Evolutionary conservation across 2,113 vertebrate genomes (phyloP).

Genomic region (Callorhinus ursinus): DNA sequence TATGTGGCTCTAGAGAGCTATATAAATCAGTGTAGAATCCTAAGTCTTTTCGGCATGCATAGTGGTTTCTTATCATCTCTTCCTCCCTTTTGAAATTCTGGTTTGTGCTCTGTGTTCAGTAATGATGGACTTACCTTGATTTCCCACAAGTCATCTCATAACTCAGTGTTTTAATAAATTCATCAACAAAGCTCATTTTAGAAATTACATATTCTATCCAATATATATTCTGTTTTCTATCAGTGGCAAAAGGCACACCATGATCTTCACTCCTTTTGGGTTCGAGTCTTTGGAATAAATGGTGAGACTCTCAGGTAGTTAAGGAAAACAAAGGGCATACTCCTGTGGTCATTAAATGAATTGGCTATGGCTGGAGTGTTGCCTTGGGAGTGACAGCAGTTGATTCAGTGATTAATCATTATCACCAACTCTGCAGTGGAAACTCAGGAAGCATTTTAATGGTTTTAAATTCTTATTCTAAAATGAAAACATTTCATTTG

Average conservation of each 20-base stretch:
- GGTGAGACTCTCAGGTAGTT: background rate
- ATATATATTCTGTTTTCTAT: background rate
- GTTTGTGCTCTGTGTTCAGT: background rate
- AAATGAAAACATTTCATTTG: background rate
- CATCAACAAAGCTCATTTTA: background rate
- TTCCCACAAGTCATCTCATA: constrained; percentile 15
- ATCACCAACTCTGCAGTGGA: background rate
- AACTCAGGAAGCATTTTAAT: constrained; percentile 5
- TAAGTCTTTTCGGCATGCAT: background rate
- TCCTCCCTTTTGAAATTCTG: constrained; percentile 35
- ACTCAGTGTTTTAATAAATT: background rate
- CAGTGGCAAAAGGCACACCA: background rate
- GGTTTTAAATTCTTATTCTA: background rate
- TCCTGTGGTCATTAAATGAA: background rate
- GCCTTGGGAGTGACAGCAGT: background rate
- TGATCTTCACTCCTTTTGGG: background rate
- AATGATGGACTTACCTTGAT: background rate
- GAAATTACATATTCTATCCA: background rate
- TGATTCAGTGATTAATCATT: background rate
- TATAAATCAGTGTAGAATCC: background rate
- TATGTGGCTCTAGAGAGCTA: background rate
- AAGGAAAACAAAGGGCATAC: background rate
- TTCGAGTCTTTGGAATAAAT: background rate
- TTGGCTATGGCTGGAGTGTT: background rate
- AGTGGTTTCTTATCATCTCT: background rate